These are phyloP conservation scores for Glaucidium brasilianum DNA, from an alignment of 2,113 vertebrate genomes.

Conservation along the genomic window DNA sequence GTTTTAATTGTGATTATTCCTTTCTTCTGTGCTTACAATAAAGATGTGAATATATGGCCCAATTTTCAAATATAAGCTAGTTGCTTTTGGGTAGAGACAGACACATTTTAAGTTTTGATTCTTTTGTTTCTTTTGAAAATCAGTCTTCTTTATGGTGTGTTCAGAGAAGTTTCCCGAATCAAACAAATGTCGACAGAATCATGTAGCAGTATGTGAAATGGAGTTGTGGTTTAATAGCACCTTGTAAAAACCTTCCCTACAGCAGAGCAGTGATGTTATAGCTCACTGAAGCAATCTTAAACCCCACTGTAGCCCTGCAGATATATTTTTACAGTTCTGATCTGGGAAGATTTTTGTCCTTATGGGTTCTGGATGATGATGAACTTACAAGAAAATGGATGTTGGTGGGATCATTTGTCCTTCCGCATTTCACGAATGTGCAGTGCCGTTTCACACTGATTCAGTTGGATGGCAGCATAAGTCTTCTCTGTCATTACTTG, in stretches of 20 bases:
- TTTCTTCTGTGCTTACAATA: background rate
- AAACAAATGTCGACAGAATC: background rate
- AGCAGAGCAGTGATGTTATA: background rate
- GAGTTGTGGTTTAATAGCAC: background rate
- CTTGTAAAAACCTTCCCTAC: background rate
- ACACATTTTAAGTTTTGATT: background rate
- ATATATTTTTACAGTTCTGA: background rate
- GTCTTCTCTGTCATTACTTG: background rate
- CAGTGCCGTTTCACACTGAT: background rate
- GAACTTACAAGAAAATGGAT: background rate
- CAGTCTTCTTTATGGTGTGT: background rate
- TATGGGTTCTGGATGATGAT: background rate
- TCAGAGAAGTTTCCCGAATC: background rate
- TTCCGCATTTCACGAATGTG: background rate
- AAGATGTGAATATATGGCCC: background rate
- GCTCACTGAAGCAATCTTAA: background rate
- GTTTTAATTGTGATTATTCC: background rate
- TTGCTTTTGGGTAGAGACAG: background rate
- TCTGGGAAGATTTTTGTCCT: background rate
- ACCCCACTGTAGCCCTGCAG: background rate
- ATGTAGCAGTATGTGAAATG: background rate
- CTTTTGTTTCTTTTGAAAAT: background rate
- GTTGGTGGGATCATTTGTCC: background rate
- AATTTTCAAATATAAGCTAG: background rate
- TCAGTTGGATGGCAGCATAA: background rate